Evolutionary conservation across 2,888 invertebrate species (phyloP), one percentile per base, ranked within the genome.

Genomic region (Drosophila recens): DNA sequence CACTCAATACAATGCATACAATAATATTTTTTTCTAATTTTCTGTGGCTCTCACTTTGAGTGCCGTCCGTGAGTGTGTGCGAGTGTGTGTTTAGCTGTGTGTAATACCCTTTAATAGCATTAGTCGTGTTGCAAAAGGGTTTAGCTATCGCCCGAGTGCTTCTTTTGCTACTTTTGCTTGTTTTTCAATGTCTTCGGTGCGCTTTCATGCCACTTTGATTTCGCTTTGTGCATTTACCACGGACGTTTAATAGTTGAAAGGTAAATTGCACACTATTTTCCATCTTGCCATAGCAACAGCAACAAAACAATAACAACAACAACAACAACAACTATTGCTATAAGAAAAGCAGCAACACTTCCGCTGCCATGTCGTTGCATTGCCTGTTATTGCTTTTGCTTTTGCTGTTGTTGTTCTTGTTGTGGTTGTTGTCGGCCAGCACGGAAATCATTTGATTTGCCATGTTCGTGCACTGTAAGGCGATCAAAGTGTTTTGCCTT

Each of bases 161-260:
- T 67, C 76, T 67, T 52, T 63, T 52, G 65, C 43, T 33, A 42
- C 58, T 46, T 57, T 61, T 72, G 53, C 63, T 59, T 43, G 62
- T 72, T 65, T 67, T 68, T 67, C 62, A 75, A 65, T 82, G 87
- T 82, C 79, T 80, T 80, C 78, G 72, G 48, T 81, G 82, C 77
- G 87, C 84, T 88, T 88, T 88, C 87, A 88, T 85, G 84, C 84
- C 85, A 85, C 87, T 85, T 85, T 88, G 88, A 84, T 88, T 82
- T 82, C 61, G 87, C 82, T 84, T 88, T 88, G 88, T 84, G 84
- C 86, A 72, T 87, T 89, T 81, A 79, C 89, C 87, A 86, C 77
- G 79, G 71, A 81, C 87, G 87, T 87, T 84, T 84, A 86, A 86
- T 89, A 84, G 85, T 82, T 84, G 80, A 86, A 89, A 89, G 85